phyloP scores from a whole-genome alignment of 2,113 vertebrate genomes.

The Semnornis frantzii region DNA sequence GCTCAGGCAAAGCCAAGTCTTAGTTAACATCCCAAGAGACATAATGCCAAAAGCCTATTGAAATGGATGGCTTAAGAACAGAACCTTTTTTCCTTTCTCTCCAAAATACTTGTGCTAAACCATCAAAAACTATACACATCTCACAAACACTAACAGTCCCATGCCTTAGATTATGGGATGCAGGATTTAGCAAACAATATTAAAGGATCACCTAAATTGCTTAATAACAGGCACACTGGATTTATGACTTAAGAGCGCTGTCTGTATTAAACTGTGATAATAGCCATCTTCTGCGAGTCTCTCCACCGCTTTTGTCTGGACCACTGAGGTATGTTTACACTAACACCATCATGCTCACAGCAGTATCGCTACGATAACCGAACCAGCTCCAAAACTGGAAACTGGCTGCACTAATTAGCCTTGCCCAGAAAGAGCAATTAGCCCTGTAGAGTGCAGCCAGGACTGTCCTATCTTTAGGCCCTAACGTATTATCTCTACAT shows the following conservation, averaged over 20 bases:
- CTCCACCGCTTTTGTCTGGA: not conserved
- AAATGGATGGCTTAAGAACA: not conserved
- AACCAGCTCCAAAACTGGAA: not conserved
- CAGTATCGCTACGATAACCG: not conserved
- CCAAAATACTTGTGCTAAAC: not conserved
- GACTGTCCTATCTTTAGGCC: not conserved
- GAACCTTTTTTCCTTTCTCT: not conserved
- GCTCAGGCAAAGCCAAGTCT: not conserved
- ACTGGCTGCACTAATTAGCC: not conserved
- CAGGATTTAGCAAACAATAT: not conserved
- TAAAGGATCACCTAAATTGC: not conserved
- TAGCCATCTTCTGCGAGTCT: accelerated
- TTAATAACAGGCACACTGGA: not conserved
- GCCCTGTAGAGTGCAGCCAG: not conserved
- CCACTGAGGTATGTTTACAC: not conserved
- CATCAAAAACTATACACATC: accelerated
- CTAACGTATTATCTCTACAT: not conserved
- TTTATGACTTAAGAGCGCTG: not conserved
- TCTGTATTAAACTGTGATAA: not conserved
- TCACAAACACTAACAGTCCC: not conserved
- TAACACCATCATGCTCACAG: not conserved
- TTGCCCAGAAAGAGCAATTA: not conserved
- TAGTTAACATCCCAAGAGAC: not conserved
- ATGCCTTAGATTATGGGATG: not conserved
- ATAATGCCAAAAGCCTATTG: not conserved